Evolutionary conservation across 2,888 invertebrate species (phyloP), one percentile per base, ranked within the genome.

Genomic region (Nephrotoma appendiculata): DNA sequence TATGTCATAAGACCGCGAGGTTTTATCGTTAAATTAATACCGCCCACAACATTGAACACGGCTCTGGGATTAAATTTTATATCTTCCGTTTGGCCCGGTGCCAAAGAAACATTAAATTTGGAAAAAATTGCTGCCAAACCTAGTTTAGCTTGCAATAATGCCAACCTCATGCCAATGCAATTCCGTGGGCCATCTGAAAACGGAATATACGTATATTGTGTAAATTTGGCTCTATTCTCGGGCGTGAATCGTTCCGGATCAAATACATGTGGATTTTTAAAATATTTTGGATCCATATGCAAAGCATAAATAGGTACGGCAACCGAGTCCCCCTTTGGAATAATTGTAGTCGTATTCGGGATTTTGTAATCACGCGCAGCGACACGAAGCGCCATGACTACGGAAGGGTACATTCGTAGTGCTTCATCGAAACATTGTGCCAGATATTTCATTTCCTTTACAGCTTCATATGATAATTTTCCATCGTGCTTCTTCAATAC

Each of bases 161-260:
- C 48, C n/a, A 48, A 48, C 1, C 48, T 9, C 48, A 48, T 48
- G 1, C 31, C 31, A 31, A 9, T 52, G 15, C 52, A 52, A 7
- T 52, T 52, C 5, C 52, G n/a, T 52, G 52, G 52, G 5, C 52
- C 52, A 52, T 52, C 52, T 5, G 15, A n/a, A 52, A 52, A 52
- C 15, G 52, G 52, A 0, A 52, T 6, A 52, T 52, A 52, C 5
- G 52, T 52, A 15, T 52, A 7, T 15, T n/a, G 52, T 5, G 5
- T 5, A 15, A 52, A 52, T 7, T 52, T 52, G 0, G n/a, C 15
- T 9, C 15, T 93, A 43, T 93, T 93, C 87, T 93, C 93, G 0
- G 92, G 90, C 0, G 91, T 89, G 89, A 94, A 95, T 88, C 94
- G 91, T 7, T 94, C 94, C 0, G 95, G 95, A 87, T 94, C 92